These are phyloP conservation scores for Oophaga pumilio DNA, from an alignment of 2,113 vertebrate species.

Conservation along the genomic window DNA sequence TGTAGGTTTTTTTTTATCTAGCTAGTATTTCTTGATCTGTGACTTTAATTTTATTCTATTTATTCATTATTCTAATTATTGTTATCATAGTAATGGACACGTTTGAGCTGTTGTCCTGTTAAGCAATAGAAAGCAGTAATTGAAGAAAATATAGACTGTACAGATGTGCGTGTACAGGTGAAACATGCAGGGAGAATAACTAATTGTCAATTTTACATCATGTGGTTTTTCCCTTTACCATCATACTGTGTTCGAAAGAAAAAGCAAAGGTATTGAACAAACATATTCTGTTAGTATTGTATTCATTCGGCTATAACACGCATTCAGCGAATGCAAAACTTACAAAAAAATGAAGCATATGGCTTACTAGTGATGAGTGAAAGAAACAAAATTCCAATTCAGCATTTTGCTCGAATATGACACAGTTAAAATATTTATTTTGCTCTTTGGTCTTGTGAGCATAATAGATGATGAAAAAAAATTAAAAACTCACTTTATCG, in stretches of 20 bases:
- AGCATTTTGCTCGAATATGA: too few species aligned
- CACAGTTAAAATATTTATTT: too few species aligned
- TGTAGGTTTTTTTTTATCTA: conserved; percentile 8
- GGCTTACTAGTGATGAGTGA: too few species aligned
- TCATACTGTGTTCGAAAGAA: neutral
- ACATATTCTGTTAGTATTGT: neutral
- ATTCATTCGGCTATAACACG: neutral
- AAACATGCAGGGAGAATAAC: neutral
- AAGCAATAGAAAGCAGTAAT: neutral
- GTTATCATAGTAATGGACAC: neutral
- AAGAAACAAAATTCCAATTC: too few species aligned
- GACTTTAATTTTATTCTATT: conserved; percentile 3
- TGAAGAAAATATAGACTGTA: neutral
- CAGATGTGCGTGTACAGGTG: conserved; percentile 2
- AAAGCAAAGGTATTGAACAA: neutral
- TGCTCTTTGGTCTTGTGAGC: too few species aligned
- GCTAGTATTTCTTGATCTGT: neutral
- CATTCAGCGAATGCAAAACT: too few species aligned
- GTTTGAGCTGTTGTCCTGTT: neutral
- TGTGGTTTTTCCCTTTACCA: neutral
- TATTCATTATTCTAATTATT: neutral
- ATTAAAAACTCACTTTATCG: too few species aligned
- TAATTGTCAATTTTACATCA: neutral
- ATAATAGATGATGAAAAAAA: too few species aligned
- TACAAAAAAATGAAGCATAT: too few species aligned